Evolutionary conservation across 2,888 invertebrate species (phyloP), one percentile per base, ranked within the genome.

Genomic region (Alviniconcha strummeri): DNA sequence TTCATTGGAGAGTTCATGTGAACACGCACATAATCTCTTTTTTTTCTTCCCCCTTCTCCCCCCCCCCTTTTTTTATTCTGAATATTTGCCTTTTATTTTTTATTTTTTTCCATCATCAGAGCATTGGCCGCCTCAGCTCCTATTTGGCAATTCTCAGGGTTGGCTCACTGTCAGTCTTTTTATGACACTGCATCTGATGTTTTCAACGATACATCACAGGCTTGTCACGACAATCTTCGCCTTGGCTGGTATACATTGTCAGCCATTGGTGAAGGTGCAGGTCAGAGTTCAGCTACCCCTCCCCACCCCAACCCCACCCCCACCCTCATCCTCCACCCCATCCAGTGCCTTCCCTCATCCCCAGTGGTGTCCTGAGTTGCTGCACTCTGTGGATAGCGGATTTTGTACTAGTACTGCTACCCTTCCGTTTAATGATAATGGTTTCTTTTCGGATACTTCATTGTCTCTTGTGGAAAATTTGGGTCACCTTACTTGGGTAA

Each of bases 111-210:
- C 80, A 57, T 72, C 90, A 90, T 81, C 90, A 96, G 98, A 0
- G 96, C 99, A 0, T 96, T 99, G 86, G 98, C 99, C 5, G 96
- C 97, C 4, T 98, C 98, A 19, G 99, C 98, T 0, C 99, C 98
- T 0, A 96, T 98, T 89, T 96, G 96, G 94, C 97, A 97, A 95
- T 99, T 97, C 94, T 95, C 96, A 3, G 96, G 96, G 60, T 94
- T 97, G 92, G 96, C 96, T 1, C 95, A 96, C 0, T 98, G 98
- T 91, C 95, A 96, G 76, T 95, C 96, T 52, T 98, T 96, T 94
- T 94, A 95, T 88, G 95, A 96, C 90, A 97, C 98, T 85, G 96
- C 54, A 13, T 69, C 69, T 56, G 17, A 56, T 17, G 54, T n/a
- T n/a, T 80, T 54, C 64, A 69, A 80, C 36, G 54, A 54, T 71